Percentiles rank a stretch among this genome's conserved stretches.
Evolutionary conservation across 2,113 vertebrate species (phyloP).

Genomic region (Petrocephalus zakoni): DNA sequence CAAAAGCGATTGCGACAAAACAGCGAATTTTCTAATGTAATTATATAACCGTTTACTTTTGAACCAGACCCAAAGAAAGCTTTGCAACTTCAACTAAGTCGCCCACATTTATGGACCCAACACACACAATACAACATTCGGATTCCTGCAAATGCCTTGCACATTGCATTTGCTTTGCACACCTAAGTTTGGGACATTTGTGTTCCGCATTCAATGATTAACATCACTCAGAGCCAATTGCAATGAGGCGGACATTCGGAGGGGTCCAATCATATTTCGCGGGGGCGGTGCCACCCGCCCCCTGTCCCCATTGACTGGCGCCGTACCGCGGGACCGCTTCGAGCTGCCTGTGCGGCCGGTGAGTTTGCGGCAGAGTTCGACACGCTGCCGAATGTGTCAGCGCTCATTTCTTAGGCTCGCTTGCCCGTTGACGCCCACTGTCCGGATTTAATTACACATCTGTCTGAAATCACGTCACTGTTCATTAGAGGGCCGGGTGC

Average conservation of each 20-base stretch:
- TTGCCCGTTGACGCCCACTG: background rate
- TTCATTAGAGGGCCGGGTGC: background rate
- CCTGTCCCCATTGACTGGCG: too few species aligned
- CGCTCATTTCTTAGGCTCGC: background rate
- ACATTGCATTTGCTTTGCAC: background rate
- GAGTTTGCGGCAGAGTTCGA: too few species aligned
- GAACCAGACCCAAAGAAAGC: background rate
- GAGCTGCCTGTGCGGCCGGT: background rate
- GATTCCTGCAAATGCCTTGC: background rate
- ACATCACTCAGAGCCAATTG: too few species aligned
- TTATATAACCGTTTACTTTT: background rate
- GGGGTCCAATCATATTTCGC: background rate
- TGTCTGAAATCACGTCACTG: background rate
- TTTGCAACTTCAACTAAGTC: too few species aligned
- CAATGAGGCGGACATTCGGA: background rate
- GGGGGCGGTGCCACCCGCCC: background rate
- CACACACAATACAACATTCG: background rate
- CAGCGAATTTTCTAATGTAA: background rate
- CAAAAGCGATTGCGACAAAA: background rate
- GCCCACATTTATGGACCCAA: background rate
- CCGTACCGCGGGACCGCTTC: background rate
- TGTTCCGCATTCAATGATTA: background rate
- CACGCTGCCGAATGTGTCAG: background rate
- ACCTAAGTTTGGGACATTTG: background rate
- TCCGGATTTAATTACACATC: background rate